phyloP scores from a whole-genome alignment of 2,797 vertebrate genomes.

The Pitangus sulphuratus region DNA sequence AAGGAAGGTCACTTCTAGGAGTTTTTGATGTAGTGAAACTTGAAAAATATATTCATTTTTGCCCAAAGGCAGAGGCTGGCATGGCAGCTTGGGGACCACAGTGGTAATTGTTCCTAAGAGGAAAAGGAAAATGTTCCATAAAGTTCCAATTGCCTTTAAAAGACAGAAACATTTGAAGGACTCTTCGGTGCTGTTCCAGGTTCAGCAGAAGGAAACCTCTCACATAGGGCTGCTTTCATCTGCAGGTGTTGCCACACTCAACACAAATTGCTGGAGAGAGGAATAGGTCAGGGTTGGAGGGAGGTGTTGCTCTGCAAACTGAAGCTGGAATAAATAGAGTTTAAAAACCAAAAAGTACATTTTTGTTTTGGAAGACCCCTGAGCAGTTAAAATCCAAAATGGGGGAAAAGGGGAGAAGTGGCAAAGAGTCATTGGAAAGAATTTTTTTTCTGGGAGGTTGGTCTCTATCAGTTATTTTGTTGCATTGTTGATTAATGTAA shows the following conservation, averaged over 20 bases:
- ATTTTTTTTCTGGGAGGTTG: slow-evolving; percentile 33
- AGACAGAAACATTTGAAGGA: slow-evolving; percentile 59
- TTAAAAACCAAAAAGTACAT: neutral
- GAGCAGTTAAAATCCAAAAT: neutral
- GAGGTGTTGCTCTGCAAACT: slow-evolving; percentile 28
- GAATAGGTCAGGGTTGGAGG: slow-evolving; percentile 30
- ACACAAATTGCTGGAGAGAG: slow-evolving; percentile 61
- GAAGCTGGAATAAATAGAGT: neutral
- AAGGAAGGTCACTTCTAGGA: slow-evolving; percentile 57
- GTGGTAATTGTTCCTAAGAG: slow-evolving; percentile 58
- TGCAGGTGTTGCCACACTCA: slow-evolving; percentile 43
- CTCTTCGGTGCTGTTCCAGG: slow-evolving; percentile 40
- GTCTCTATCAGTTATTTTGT: slow-evolving; percentile 63
- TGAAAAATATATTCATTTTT: slow-evolving; percentile 66
- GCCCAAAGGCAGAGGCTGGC: slow-evolving; percentile 69
- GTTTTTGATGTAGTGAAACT: slow-evolving; percentile 51
- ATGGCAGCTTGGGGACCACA: slow-evolving; percentile 46
- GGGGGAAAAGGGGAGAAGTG: neutral
- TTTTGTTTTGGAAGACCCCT: neutral
- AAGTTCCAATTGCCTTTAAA: slow-evolving; percentile 64
- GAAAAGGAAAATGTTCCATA: slow-evolving; percentile 57
- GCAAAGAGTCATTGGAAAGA: neutral
- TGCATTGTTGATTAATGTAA: slow-evolving; percentile 78
- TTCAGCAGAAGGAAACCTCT: slow-evolving; percentile 51
- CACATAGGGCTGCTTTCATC: slow-evolving; percentile 47